Evolutionary conservation across 2,888 invertebrate genomes (phyloP), one percentile per base, ranked within the genome.

Genomic region (Lepas anatifera): DNA sequence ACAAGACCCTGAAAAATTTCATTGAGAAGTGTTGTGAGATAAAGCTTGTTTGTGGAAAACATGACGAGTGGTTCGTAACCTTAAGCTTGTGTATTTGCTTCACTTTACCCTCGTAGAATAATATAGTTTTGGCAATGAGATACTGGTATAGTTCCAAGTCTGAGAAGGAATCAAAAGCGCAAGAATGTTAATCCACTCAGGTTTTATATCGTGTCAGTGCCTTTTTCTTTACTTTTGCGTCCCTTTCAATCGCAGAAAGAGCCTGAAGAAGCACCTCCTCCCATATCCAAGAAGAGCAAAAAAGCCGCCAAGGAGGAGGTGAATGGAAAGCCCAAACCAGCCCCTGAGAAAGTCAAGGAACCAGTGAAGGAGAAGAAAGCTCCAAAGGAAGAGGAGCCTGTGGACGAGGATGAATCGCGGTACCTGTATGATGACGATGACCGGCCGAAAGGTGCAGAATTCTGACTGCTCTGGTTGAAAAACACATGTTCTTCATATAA

Each of bases 341-440:
- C 18, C n/a, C n/a, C 37, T 6, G 27, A 46, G 35, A 58, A 46
- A 39, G 35, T 41, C 37, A 46, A 58, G 27, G 52, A 50, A 63
- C 11, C 27, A 25, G 63, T 22, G 27, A 35, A 41, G 29, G 29
- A 67, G 70, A 73, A 68, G n/a, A 67, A 73, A 32, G 48, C 67
- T 4, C 72, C 74, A 43, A 63, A 70, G 37, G 73, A 74, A 35
- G 71, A 58, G 67, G 72, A 67, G 39, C 25, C 25, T 35, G 74
- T 73, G n/a, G 72, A 70, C 50, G 74, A 74, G 69, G 69, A 70
- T 2, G 72, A 72, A 27, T 69, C 70, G 25, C 72, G 73, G 71
- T 70, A 74, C 72, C 70, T 64, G 52, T 68, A 68, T 71, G 69
- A 69, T 72, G 46, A 39, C 66, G 48, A 50, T 70, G 68, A 70